phyloP scores from a whole-genome alignment of 2,113 vertebrate genomes.

The Ceyx cyanopectus region DNA sequence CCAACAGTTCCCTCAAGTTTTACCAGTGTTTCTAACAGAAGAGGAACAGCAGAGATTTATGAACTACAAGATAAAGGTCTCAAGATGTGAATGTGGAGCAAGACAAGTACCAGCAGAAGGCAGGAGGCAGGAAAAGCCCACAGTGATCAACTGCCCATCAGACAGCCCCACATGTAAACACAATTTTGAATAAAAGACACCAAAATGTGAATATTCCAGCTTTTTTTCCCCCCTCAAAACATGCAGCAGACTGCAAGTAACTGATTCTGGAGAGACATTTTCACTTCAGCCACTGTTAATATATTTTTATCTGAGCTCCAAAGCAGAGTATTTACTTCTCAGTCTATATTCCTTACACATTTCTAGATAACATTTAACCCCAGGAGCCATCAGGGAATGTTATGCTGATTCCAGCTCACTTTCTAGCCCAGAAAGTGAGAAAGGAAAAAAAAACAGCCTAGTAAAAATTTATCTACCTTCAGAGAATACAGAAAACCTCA shows the following conservation, averaged over 20 bases:
- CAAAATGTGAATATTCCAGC: not conserved
- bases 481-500: not conserved
- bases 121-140: not conserved
- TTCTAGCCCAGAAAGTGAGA: not conserved
- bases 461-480: slow-evolving; percentile 15
- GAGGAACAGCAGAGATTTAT: not conserved
- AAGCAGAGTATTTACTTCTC: slow-evolving; percentile 7
- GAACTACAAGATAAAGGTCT: not conserved
- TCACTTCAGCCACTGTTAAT: slow-evolving; percentile 1
- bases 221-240: not conserved
- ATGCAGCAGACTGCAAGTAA: not conserved
- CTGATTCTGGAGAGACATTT: slow-evolving; percentile 13
- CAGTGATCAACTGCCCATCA: not conserved
- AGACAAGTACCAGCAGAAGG: not conserved
- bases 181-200: not conserved
- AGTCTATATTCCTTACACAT: not conserved
- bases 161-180: not conserved
- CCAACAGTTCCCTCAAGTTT: not conserved
- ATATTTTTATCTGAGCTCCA: slow-evolving; percentile 21
- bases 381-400: not conserved
- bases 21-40: not conserved
- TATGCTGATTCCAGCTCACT: not conserved
- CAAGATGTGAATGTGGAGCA: not conserved
- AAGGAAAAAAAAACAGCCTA: not conserved
- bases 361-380: slow-evolving; percentile 51